Evolutionary conservation across 2,797 vertebrate genomes (phyloP).

Genomic region (Hipposideros larvatus): DNA sequence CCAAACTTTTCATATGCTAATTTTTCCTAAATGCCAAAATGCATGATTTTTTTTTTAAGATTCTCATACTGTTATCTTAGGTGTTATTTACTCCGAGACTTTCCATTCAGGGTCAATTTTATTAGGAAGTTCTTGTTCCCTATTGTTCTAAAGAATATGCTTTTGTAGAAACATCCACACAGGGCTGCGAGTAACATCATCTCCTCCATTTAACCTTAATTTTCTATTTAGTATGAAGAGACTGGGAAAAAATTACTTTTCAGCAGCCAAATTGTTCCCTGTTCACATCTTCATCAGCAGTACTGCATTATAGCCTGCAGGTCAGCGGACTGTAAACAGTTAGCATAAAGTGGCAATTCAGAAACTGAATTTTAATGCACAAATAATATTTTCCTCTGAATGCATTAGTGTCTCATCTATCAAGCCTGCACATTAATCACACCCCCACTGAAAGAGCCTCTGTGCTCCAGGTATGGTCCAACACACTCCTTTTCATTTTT

Average conservation of each 20-base stretch:
- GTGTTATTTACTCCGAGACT: not conserved
- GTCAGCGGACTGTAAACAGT: conserved; percentile 61
- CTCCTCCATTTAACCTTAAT: conserved; percentile 58
- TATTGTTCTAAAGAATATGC: not conserved
- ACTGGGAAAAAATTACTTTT: conserved; percentile 44
- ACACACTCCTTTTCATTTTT: not conserved
- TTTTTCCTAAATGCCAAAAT: not conserved
- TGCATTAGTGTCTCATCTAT: conserved; percentile 61
- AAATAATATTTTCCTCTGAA: conserved; percentile 64
- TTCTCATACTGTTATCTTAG: not conserved
- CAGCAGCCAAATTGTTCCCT: conserved; percentile 46
- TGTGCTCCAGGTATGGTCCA: not conserved
- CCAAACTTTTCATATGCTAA: not conserved
- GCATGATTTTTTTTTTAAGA: not conserved
- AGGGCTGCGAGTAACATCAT: not conserved
- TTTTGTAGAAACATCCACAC: conserved; percentile 47
- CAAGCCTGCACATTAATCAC: conserved; percentile 20
- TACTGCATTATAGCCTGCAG: not conserved
- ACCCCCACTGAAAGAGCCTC: not conserved
- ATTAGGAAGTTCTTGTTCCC: not conserved
- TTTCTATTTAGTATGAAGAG: conserved; percentile 56
- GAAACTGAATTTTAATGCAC: conserved; percentile 78
- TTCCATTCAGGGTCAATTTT: not conserved
- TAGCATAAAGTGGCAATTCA: conserved; percentile 60
- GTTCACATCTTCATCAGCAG: conserved; percentile 45